Percentiles rank a stretch among this genome's conserved stretches.
Conservation (phyloP, 2,888 invertebrate genomes). For the Choreutis nemorana region DNA sequence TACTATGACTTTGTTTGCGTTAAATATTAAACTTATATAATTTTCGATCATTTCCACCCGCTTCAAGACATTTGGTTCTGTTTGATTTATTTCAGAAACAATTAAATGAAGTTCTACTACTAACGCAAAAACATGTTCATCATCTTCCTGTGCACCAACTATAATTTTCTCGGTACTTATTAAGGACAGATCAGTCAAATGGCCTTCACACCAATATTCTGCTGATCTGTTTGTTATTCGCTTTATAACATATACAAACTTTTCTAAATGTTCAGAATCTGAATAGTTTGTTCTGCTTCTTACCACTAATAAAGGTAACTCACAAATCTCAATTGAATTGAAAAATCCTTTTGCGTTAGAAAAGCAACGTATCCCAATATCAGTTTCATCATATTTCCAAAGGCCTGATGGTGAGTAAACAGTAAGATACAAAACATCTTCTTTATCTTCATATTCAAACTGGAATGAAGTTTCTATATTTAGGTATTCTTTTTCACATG, state of each 20-base stretch:
- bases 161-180: slow-evolving; percentile 57
- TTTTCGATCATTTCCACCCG: slow-evolving; percentile 18
- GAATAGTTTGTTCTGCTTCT: slow-evolving; percentile 7
- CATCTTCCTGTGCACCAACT: slow-evolving; percentile 44
- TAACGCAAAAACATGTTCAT: slow-evolving; percentile 44
- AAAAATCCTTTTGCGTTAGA: slow-evolving; percentile 65
- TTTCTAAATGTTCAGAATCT: slow-evolving; percentile 21
- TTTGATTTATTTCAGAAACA: slow-evolving; percentile 18
- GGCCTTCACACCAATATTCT: slow-evolving; percentile 73
- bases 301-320: slow-evolving; percentile 25
- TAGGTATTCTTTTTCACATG: slow-evolving; percentile 35
- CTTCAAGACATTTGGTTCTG: slow-evolving; percentile 18
- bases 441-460: slow-evolving; percentile 32
- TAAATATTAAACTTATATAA: slow-evolving; percentile 26
- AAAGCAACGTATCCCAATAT: slow-evolving; percentile 67
- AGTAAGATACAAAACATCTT: slow-evolving; percentile 45
- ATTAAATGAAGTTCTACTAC: slow-evolving; percentile 27
- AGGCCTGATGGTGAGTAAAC: slow-evolving; percentile 65
- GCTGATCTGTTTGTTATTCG: slow-evolving; percentile 61
- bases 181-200: slow-evolving; percentile 55
- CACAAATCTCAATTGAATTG: slow-evolving; percentile 43
- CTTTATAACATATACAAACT: slow-evolving; percentile 57
- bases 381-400: slow-evolving; percentile 47
- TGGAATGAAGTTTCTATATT: slow-evolving; percentile 32
- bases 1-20: slow-evolving; percentile 48